Conservation (phyloP, 2,113 vertebrate genomes). For the Sceloporus undulatus region DNA sequence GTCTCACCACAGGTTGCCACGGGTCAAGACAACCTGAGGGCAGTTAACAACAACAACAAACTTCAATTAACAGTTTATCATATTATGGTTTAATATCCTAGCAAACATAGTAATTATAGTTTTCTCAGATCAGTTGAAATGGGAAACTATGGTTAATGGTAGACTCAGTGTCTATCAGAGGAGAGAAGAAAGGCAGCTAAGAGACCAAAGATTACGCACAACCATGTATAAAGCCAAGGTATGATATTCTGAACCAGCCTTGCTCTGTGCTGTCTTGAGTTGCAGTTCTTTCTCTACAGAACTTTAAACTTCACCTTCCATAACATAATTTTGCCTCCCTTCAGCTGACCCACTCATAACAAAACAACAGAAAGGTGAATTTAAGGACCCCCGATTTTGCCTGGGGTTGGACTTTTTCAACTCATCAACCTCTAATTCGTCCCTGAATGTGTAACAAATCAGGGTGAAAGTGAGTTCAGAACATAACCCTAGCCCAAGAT, state of each 20-base stretch:
- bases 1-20: too few relatives aligned
- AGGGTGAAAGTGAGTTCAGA: conserved; percentile 5
- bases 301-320: neutral
- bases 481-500: neutral
- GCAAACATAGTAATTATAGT: too few relatives aligned
- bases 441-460: conserved; percentile 17
- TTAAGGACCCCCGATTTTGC: neutral
- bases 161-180: neutral
- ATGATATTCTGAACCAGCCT: neutral
- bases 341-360: neutral
- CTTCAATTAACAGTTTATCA: neutral
- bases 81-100: neutral
- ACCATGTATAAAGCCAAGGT: neutral
- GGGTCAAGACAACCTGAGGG: too few relatives aligned
- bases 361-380: neutral
- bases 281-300: neutral
- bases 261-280: neutral
- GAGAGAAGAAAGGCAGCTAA: neutral
- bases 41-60: too few relatives aligned
- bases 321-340: neutral
- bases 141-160: neutral
- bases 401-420: neutral
- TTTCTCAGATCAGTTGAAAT: neutral
- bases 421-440: conserved; percentile 16
- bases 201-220: neutral